Evolutionary conservation across 2,113 vertebrate genomes (phyloP).

Genomic region (Solea solea): DNA sequence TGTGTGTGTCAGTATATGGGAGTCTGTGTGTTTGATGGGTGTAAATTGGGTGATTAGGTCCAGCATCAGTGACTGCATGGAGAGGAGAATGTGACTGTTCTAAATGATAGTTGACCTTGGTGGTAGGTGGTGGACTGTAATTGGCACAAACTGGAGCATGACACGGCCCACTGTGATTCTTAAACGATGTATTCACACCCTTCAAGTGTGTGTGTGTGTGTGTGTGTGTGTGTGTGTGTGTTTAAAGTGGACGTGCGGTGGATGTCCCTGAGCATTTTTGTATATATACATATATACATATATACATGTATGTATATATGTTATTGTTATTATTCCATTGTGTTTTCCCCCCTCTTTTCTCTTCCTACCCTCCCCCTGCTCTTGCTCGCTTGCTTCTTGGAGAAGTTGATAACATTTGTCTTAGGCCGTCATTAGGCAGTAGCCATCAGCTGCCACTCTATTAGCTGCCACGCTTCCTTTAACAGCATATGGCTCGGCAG

Average conservation of each 20-base stretch:
- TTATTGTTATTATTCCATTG: background rate
- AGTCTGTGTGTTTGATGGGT: constrained; percentile 56
- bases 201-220: constrained; percentile 60
- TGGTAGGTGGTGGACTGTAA: constrained; percentile 89
- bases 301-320: constrained; percentile 32
- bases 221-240: constrained; percentile 8
- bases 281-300: background rate
- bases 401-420: constrained; percentile 82
- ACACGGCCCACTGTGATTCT: constrained; percentile 90
- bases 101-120: constrained; percentile 98
- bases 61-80: constrained; percentile 85
- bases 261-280: background rate
- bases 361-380: background rate
- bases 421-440: constrained; percentile 80
- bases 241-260: constrained; percentile 1
- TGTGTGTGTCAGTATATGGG: background rate
- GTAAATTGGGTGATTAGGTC: constrained; percentile 96
- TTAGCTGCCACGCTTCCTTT: constrained; percentile 81
- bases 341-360: no score
- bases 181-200: constrained; percentile 83
- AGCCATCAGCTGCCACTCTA: constrained; percentile 79
- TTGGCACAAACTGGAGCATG: constrained; percentile 93
- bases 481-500: constrained; percentile 79
- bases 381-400: constrained; percentile 52
- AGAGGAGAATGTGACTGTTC: constrained; percentile 89